phyloP scores from a whole-genome alignment of 2,797 vertebrate genomes.

The Mallotus villosus region DNA sequence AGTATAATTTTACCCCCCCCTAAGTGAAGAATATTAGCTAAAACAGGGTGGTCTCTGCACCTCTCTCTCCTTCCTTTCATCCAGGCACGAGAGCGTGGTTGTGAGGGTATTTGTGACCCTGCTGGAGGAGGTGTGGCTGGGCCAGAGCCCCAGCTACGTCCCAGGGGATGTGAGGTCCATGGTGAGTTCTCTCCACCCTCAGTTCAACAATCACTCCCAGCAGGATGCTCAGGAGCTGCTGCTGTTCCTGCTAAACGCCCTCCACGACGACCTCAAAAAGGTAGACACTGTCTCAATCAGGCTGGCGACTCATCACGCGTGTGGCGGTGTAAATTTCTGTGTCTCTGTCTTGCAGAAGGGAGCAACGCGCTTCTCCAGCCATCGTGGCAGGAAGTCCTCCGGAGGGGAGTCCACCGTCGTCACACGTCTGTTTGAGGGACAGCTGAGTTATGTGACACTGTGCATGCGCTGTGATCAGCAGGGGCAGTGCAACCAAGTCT shows the following conservation, averaged over 20 bases:
- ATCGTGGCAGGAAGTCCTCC: constrained; percentile 25
- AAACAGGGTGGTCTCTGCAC: background rate
- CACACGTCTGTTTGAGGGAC: constrained; percentile 81
- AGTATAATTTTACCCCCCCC: background rate
- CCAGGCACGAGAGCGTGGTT: constrained; percentile 60
- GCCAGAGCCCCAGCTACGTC: constrained; percentile 69
- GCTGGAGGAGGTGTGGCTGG: constrained; percentile 82
- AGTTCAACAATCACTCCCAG: constrained; percentile 76
- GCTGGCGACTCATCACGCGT: too few relatives aligned
- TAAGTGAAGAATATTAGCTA: background rate
- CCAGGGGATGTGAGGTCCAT: constrained; percentile 68
- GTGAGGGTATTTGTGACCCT: constrained; percentile 74
- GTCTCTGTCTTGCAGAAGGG: constrained; percentile 29
- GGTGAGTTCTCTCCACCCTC: constrained; percentile 70
- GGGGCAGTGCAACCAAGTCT: constrained; percentile 71
- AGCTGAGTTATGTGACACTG: constrained; percentile 70
- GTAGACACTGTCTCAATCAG: constrained; percentile 47
- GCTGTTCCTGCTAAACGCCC: constrained; percentile 79
- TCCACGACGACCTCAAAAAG: constrained; percentile 81
- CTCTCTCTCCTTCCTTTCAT: background rate
- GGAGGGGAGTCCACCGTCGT: constrained; percentile 73
- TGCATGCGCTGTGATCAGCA: constrained; percentile 77
- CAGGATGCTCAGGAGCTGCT: constrained; percentile 88
- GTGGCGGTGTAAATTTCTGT: constrained; percentile 1
- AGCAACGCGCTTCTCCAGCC: constrained; percentile 25